Evolutionary conservation across 1,140 invertebrate genomes (phyloP), one percentile per base, ranked within the genome.

Genomic region (Harpegnathos saltator): DNA sequence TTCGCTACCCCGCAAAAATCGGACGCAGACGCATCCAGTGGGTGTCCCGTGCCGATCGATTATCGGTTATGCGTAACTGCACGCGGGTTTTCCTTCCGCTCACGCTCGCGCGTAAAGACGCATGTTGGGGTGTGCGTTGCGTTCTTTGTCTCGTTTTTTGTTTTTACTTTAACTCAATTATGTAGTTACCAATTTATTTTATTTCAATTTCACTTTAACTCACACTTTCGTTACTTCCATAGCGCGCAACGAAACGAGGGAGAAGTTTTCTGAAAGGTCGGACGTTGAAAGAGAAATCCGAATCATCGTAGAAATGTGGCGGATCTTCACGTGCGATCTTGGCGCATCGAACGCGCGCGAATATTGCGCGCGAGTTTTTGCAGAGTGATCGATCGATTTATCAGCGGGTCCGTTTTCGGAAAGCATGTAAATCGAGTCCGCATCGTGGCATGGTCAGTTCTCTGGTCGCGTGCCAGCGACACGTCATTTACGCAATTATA

Each of bases 401-500:
- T 29, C 29, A 29, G 61, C 38, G 38, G 38, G 9, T 44, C 38
- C 56, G 19, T 33, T 77, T 71, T 84, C n/a, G 50, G 1, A 56
- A 54, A 54, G 14, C n/a, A 26, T 12, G n/a, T 12, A 44, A 15
- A 29, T 58, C 9, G 12, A 12, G 19, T 33, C 7, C 12, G 15
- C 11, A 17, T 17, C 12, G 9, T 82, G 59, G 12, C 26, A 54
- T 52, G 65, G 58, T 58, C 73, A 58, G 29, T 73, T 58, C 38
- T 29, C 9, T 85, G 84, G 38, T 54, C 72, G 48, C 26, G 19
- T 56, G 81, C 71, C 80, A 85, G 50, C 19, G 24, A 22, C n/a
- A 65, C 15, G 33, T 61, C 24, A 69, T 83, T 69, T 38, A 52
- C 26, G 24, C 44, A 58, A 33, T n/a, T 61, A 1, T 29, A 48